Base-by-base conservation (phyloP, 1,140 invertebrate genomes). In the Orchestia grillus region DNA sequence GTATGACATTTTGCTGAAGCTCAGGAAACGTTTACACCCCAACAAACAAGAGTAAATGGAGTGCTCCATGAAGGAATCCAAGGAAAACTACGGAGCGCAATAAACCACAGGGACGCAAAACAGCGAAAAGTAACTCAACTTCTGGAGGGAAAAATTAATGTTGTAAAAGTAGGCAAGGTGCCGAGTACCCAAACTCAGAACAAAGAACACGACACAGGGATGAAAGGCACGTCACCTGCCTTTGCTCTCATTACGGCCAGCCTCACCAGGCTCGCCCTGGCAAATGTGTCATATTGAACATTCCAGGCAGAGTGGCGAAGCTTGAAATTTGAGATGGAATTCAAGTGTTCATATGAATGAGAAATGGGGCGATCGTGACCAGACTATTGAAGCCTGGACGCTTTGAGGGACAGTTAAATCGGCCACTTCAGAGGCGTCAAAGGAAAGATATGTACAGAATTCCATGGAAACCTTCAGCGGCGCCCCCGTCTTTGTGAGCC, bases 331-430 rank as follows among this genome's bases (percentile, higher is more conserved):
- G 92, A 45, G 92, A 94, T 45, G 92, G 92, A 45, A 45, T 94
- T 94, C 43, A 94, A 94, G 92, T 94, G 92, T 94, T 94, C 92
- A 94, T 94, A 94, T 94, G 92, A 94, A 94, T 94, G 92, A 94
- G 92, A 94, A 94, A 94, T 94, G 92, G 43, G 44, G 92, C 92
- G 44, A 94, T 94, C 92, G 92, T 94, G 92, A 94, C 92, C 92
- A 44, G 92, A 94, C 92, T 94, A 94, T 94, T 94, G 92, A 94
- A 94, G 44, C 92, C 92, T 44, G 44, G 44, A 47, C 92, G 43
- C 44, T 94, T 45, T 44, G 44, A 47, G 44, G 43, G 92, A 94
- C 92, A 94, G 92, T 94, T 94, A 94, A 94, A 94, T 45, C 92
- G 92, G 92, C 43, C 92, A 94, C 44, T 94, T 94, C 23, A 94